phyloP scores from a whole-genome alignment of 2,888 invertebrate species.

The Unio delphinus region DNA sequence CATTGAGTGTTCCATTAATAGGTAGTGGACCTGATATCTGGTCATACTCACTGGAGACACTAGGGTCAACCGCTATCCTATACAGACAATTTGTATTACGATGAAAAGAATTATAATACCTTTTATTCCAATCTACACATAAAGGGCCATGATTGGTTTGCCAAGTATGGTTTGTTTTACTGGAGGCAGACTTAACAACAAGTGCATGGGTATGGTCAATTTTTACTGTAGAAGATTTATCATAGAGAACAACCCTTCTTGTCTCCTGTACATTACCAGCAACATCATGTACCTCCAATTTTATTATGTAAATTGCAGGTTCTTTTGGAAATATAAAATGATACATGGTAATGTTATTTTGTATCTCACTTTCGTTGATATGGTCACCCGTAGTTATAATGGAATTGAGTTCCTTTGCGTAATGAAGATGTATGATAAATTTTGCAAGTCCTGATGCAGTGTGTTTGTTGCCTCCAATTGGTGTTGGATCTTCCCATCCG shows the following conservation, averaged over 20 bases:
- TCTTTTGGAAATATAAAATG: slow-evolving; percentile 12
- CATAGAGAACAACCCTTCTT: slow-evolving; percentile 36
- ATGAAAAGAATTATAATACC: slow-evolving; percentile 27
- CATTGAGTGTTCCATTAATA: slow-evolving; percentile 32
- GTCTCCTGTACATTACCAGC: slow-evolving; percentile 32
- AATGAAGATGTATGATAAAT: slow-evolving; percentile 14
- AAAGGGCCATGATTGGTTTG: slow-evolving; percentile 30
- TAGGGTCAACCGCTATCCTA: slow-evolving; percentile 17
- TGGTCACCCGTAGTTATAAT: not conserved
- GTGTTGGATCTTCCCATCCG: slow-evolving; percentile 30
- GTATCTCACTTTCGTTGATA: not conserved
- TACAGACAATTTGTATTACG: slow-evolving; percentile 18
- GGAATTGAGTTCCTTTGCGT: slow-evolving; percentile 5
- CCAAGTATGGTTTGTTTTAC: slow-evolving; percentile 25
- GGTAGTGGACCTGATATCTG: slow-evolving; percentile 33
- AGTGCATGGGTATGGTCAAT: slow-evolving; percentile 8
- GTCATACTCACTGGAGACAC: slow-evolving; percentile 28
- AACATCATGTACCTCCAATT: slow-evolving; percentile 32
- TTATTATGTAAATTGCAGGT: slow-evolving; percentile 25
- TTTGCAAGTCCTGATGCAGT: slow-evolving; percentile 23
- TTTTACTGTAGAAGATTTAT: slow-evolving; percentile 23
- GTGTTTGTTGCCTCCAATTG: not conserved
- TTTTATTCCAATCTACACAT: slow-evolving; percentile 28
- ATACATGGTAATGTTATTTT: not conserved
- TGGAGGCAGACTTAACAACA: slow-evolving; percentile 18